Evolutionary conservation across 2,888 invertebrate genomes (phyloP).

Genomic region (Caenorhabditis panamensis): DNA sequence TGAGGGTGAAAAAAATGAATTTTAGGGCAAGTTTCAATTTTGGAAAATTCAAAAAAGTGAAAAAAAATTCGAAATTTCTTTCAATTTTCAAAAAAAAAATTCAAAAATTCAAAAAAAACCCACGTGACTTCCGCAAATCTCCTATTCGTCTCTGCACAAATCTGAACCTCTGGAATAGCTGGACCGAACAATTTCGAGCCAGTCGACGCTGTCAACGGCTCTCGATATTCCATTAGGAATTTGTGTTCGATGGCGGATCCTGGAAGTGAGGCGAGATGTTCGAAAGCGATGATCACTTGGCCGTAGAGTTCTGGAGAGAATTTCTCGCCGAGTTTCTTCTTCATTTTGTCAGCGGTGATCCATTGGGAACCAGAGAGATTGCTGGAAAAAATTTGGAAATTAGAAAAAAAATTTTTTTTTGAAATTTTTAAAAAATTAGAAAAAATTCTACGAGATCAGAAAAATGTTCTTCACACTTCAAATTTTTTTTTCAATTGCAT

Average conservation of each 20-base stretch:
- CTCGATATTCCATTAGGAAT: slow-evolving; percentile 70
- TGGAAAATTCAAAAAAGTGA: not conserved
- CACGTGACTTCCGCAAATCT: slow-evolving; percentile 70
- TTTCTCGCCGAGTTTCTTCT: slow-evolving; percentile 74
- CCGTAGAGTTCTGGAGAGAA: slow-evolving; percentile 76
- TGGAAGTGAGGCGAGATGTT: slow-evolving; percentile 74
- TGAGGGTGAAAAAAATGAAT: too few relatives aligned
- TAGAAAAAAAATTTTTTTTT: not conserved
- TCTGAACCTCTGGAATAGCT: slow-evolving; percentile 71
- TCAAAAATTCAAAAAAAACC: slow-evolving; percentile 9
- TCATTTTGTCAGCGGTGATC: slow-evolving; percentile 74
- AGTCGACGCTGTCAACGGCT: slow-evolving; percentile 67
- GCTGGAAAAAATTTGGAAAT: slow-evolving; percentile 27
- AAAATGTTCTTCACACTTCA: too few relatives aligned
- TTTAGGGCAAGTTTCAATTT: too few relatives aligned
- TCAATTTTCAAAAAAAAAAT: not conserved
- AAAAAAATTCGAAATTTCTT: not conserved
- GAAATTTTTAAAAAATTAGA: not conserved
- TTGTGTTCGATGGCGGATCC: slow-evolving; percentile 70
- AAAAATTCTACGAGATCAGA: not conserved
- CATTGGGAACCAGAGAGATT: slow-evolving; percentile 82
- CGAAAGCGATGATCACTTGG: slow-evolving; percentile 77
- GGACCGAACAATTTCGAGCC: slow-evolving; percentile 74
- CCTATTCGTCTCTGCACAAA: slow-evolving; percentile 67
- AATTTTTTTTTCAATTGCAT: not conserved